Percentiles rank a stretch among this genome's conserved stretches.
phyloP scores from a whole-genome alignment of 2,113 vertebrate species.

The Hypomesus transpacificus region DNA sequence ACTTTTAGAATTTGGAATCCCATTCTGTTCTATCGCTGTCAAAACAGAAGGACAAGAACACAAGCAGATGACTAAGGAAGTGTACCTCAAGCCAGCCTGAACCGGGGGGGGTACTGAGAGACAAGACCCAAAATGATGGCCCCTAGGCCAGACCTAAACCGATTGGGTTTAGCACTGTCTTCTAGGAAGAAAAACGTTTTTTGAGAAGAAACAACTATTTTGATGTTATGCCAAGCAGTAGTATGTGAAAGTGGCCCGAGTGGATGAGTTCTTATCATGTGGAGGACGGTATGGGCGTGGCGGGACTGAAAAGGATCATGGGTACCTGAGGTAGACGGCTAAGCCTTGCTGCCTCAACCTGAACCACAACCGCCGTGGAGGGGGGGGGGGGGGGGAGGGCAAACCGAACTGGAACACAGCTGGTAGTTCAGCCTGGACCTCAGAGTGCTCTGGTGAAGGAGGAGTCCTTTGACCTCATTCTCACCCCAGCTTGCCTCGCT shows the following conservation, averaged over 20 bases:
- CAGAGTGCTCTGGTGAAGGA: conserved; percentile 13
- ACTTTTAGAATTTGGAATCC: conserved; percentile 54
- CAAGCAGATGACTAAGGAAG: conserved; percentile 40
- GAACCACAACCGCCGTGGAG: conserved; percentile 19
- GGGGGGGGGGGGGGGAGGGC: conserved; percentile 26
- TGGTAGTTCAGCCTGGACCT: neutral
- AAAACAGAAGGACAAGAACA: conserved; percentile 40
- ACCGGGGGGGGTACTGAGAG: conserved; percentile 10
- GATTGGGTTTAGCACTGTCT: conserved; percentile 50
- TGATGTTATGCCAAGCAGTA: conserved; percentile 42
- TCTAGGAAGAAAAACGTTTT: conserved; percentile 21
- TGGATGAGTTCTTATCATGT: conserved; percentile 20
- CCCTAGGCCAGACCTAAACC: conserved; percentile 44
- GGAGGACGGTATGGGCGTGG: conserved; percentile 15
- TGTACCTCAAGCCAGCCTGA: conserved; percentile 18
- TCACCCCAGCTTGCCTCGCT: conserved; percentile 1
- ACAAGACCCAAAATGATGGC: conserved; percentile 31
- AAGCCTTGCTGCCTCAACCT: conserved; percentile 13
- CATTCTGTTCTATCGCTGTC: conserved; percentile 35
- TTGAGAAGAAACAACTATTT: conserved; percentile 36
- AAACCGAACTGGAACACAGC: conserved; percentile 8
- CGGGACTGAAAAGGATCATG: conserved; percentile 12
- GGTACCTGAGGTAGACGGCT: conserved; percentile 12
- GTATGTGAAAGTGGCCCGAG: conserved; percentile 27
- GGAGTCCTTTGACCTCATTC: neutral